These are phyloP conservation scores for Procambarus virginalis DNA, from an alignment of 1,140 invertebrate species.

Conservation along the genomic window DNA sequence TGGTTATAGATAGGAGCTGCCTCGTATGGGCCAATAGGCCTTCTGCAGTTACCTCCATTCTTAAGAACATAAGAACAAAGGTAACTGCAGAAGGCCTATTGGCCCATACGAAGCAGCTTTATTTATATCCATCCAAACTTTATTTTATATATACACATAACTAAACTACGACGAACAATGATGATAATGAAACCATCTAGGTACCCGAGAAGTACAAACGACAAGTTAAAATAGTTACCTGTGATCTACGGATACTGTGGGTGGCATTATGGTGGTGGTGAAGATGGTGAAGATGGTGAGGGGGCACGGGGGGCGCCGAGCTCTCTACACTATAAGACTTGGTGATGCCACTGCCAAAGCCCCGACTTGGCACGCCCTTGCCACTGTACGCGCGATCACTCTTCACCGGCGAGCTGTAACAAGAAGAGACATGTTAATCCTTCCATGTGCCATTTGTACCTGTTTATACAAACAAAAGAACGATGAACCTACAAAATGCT, in stretches of 20 bases:
- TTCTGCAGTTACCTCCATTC: too few relatives aligned
- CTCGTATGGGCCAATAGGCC: too few relatives aligned
- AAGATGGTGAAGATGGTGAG: constrained; percentile 41
- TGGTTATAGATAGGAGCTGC: too few relatives aligned
- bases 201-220: not conserved
- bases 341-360: constrained; percentile 49
- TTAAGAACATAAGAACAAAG: too few relatives aligned
- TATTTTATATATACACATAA: too few relatives aligned
- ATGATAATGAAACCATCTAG: too few relatives aligned
- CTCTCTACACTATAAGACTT: constrained; percentile 67
- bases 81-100: too few relatives aligned
- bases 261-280: constrained; percentile 59
- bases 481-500: too few relatives aligned
- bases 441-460: too few relatives aligned
- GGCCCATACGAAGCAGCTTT: too few relatives aligned
- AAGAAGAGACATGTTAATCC: not conserved
- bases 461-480: too few relatives aligned
- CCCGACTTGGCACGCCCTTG: constrained; percentile 51
- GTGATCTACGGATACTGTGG: constrained; percentile 57
- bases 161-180: not conserved
- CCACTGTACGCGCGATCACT: constrained; percentile 58
- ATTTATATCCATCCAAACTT: too few relatives aligned
- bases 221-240: not conserved
- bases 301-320: constrained; percentile 50
- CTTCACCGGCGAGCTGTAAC: constrained; percentile 65